phyloP scores from a whole-genome alignment of 2,113 vertebrate genomes.

The Alectura lathami region DNA sequence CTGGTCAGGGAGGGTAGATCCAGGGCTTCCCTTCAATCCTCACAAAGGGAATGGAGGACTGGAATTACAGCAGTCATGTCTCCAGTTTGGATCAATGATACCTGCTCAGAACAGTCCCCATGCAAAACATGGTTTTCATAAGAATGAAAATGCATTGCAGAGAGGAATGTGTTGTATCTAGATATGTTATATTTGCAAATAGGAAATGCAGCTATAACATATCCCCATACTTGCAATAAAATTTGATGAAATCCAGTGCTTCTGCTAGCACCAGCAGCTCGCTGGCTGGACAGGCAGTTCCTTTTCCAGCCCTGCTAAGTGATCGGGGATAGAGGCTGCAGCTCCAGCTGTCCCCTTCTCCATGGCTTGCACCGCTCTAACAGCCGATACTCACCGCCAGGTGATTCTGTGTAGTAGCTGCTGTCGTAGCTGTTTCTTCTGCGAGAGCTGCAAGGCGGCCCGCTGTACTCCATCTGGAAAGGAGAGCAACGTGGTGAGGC shows the following conservation, averaged over 20 bases:
- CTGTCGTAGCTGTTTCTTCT: conserved; percentile 85
- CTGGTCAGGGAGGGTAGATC: background rate
- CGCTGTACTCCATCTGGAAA: conserved; percentile 89
- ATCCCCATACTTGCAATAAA: background rate
- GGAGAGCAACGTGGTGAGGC: background rate
- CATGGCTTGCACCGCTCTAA: accelerated
- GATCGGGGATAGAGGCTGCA: background rate
- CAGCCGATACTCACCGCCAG: conserved; percentile 78
- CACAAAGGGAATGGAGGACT: background rate
- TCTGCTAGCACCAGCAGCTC: background rate
- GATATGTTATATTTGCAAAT: background rate
- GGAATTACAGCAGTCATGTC: background rate
- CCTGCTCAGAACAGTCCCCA: background rate
- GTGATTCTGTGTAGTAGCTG: conserved; percentile 85
- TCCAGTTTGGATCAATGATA: background rate
- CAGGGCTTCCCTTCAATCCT: background rate
- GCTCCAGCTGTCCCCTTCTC: background rate
- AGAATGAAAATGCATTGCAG: background rate
- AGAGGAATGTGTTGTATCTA: background rate
- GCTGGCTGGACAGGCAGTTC: background rate
- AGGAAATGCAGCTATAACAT: background rate
- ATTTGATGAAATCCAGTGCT: background rate
- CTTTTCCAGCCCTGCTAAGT: background rate
- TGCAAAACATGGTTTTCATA: background rate
- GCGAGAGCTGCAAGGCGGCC: conserved; percentile 80